Conservation (phyloP, 2,113 vertebrate genomes). For the Ornithorhynchus anatinus region DNA sequence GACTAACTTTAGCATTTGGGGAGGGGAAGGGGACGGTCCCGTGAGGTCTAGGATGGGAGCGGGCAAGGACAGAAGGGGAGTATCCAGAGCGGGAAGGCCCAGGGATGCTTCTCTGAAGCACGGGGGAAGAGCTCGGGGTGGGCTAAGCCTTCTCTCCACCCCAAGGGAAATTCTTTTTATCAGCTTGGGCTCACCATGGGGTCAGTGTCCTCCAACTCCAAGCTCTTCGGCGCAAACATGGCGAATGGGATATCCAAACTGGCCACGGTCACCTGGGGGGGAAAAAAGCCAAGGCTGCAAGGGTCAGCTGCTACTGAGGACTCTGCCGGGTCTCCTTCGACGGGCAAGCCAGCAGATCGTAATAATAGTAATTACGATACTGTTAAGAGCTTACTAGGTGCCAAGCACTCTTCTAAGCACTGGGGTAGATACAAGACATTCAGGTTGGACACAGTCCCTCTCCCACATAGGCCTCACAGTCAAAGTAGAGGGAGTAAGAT, state of each 20-base stretch:
- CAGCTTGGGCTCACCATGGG: constrained; percentile 82
- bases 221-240: constrained; percentile 89
- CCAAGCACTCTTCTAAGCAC: too few relatives aligned
- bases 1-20: neutral
- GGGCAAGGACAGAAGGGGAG: neutral
- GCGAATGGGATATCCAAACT: constrained; percentile 95
- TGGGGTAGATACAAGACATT: too few relatives aligned
- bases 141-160: rapidly evolving
- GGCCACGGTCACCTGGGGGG: constrained; percentile 84
- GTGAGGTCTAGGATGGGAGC: neutral
- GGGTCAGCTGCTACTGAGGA: neutral
- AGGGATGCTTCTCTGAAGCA: neutral
- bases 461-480: too few relatives aligned
- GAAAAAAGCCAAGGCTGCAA: constrained; percentile 48
- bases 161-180: neutral
- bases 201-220: constrained; percentile 89
- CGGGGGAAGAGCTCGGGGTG: neutral
- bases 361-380: too few relatives aligned
- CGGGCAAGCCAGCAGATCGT: too few relatives aligned
- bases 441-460: too few relatives aligned
- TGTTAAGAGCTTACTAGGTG: too few relatives aligned
- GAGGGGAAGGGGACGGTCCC: too few relatives aligned
- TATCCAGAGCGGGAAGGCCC: too few relatives aligned
- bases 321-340: too few relatives aligned
- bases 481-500: too few relatives aligned